Evolutionary conservation across 2,888 invertebrate genomes (phyloP).

Genomic region (Phaedon cochleariae): DNA sequence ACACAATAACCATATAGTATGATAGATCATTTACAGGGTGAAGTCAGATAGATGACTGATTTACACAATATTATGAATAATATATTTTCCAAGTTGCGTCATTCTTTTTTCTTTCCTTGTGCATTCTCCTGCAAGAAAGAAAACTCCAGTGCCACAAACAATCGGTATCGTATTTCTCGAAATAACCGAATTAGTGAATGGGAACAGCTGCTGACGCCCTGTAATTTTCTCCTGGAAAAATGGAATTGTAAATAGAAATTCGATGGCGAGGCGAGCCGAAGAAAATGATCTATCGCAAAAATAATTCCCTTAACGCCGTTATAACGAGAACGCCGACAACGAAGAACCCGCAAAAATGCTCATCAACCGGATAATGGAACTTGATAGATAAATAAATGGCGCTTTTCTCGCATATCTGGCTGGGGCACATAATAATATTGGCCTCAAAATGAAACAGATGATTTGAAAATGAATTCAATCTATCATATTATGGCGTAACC

Average conservation of each 20-base stretch:
- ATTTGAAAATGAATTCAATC: too few relatives aligned
- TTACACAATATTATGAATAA: too few relatives aligned
- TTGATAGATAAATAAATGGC: constrained; percentile 40
- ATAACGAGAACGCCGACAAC: constrained; percentile 45
- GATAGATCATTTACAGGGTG: too few relatives aligned
- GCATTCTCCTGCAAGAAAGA: background rate
- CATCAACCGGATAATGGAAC: constrained; percentile 38
- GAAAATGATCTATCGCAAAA: constrained; percentile 49
- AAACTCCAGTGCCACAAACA: background rate
- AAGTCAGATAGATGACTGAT: too few relatives aligned
- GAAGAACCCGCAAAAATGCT: constrained; percentile 45
- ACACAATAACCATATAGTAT: too few relatives aligned
- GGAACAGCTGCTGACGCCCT: constrained; percentile 43
- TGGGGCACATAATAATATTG: too few relatives aligned
- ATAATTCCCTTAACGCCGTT: constrained; percentile 50
- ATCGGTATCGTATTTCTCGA: constrained; percentile 26
- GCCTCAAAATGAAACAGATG: too few relatives aligned
- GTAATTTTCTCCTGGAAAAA: constrained; percentile 46
- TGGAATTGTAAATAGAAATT: constrained; percentile 48
- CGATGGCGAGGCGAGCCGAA: constrained; percentile 36
- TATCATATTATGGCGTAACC: too few relatives aligned
- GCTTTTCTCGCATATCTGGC: constrained; percentile 22
- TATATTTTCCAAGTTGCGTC: too few relatives aligned
- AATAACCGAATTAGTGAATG: constrained; percentile 49
- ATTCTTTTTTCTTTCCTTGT: too few relatives aligned